Base-by-base conservation (phyloP, 2,113 vertebrate species). In the Salvelinus namaycush region DNA sequence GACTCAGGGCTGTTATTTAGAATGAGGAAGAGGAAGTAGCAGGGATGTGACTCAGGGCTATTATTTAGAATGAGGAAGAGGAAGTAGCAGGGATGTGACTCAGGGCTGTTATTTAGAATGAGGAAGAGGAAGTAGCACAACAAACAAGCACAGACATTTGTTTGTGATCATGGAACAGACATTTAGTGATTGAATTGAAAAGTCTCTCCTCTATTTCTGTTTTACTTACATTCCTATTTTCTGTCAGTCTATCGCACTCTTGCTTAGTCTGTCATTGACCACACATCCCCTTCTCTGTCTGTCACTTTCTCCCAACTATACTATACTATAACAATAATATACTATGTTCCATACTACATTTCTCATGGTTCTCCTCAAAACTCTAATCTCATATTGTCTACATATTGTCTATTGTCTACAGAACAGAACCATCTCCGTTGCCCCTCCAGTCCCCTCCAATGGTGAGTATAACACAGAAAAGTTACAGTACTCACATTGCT, bases 71-170 rank as follows among this genome's bases (percentile, higher is more conserved):
- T 72, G 48, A 79, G 78, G 83, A 86, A 89, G 79, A 87, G n/a
- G n/a, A n/a, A 34, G 34, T 34, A 44, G 39, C 39, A 11, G 39
- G 39, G 39, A 44, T 54, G 18, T 70, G 16, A 54, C 51, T 54
- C 16, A 4, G 51, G 3, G 4, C 16, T 14, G 51, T 18, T 54
- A 54, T 54, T 18, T 26, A 70, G n/a, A 22, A 3, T 72, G 48
- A 79, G 78, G 83, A 86, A 89, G 79, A 87, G 83, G 89, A 90
- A 87, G 51, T 54, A 54, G 51, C 12, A 18, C 51, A 14, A 54
- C 51, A 18, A 64, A 64, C 8, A 12, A 22, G 22, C 9, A 8
- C 49, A 54, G 49, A 54, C 18, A 9, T 14, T 1, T 6, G 49
- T 16, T 13, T 18, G 13, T 16, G n/a, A 20, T n/a, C n/a, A 62